phyloP scores from a whole-genome alignment of 2,797 vertebrate genomes.

The Sebastolobus alascanus region DNA sequence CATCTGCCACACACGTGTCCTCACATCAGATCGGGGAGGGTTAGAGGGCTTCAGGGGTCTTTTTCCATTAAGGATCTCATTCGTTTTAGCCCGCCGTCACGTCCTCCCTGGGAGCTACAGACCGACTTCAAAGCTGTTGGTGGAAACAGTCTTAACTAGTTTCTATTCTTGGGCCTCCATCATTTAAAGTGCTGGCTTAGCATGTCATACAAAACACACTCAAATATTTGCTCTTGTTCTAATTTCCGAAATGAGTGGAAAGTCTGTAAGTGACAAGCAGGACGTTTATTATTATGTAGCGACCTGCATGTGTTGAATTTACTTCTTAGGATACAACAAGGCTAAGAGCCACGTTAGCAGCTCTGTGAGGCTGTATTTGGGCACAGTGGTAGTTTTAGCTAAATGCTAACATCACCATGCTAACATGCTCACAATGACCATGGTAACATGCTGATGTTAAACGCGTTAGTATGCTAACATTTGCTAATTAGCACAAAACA shows the following conservation, averaged over 20 bases:
- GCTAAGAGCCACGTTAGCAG: neutral
- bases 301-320: neutral
- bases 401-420: neutral
- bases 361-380: neutral
- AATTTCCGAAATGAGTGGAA: constrained; percentile 31
- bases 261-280: neutral
- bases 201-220: constrained; percentile 28
- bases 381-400: neutral
- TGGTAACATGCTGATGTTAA: neutral
- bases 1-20: constrained; percentile 60
- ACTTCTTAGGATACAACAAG: neutral
- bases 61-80: constrained; percentile 76
- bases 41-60: constrained; percentile 63
- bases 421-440: neutral
- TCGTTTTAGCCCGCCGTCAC: constrained; percentile 60
- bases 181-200: constrained; percentile 52
- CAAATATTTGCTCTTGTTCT: constrained; percentile 16
- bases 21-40: constrained; percentile 38
- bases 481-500: neutral
- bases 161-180: constrained; percentile 42
- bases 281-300: neutral
- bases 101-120: constrained; percentile 56
- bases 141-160: constrained; percentile 57
- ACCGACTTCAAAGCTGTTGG: constrained; percentile 75
- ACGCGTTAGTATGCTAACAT: neutral